A percentile compares a stretch with the other conserved stretches of the same genome.
Conservation (phyloP, 1,140 invertebrate genomes). For the Popillia japonica region DNA sequence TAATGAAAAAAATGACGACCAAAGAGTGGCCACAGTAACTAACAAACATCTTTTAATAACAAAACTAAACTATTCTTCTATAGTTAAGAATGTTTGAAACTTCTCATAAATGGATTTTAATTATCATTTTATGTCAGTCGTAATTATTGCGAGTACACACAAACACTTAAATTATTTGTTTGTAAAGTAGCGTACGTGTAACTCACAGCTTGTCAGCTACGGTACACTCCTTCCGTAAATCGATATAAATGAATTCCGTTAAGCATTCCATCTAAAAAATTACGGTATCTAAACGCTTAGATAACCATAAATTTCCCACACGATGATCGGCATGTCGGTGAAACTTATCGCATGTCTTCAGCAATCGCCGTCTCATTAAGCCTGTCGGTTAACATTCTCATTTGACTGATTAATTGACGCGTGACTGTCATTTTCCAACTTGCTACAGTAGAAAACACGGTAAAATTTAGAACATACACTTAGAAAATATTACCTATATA, state of each 20-base stretch:
- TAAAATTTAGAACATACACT: neutral
- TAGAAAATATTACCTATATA: neutral
- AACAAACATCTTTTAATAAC: too few species aligned
- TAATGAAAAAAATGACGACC: too few species aligned
- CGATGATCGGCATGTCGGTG: constrained; percentile 26
- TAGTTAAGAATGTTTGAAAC: too few species aligned
- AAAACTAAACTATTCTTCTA: too few species aligned
- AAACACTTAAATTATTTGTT: too few species aligned
- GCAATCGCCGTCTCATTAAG: constrained; percentile 18
- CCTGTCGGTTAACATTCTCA: constrained; percentile 11
- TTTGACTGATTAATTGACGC: constrained; percentile 30
- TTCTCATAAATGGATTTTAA: too few species aligned
- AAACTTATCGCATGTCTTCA: constrained; percentile 15
- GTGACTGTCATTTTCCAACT: constrained; percentile 13
- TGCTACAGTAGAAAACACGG: neutral
- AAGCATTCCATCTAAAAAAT: constrained; percentile 10
- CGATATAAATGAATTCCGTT: constrained; percentile 2
- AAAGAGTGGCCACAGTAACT: too few species aligned
- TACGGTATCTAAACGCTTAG: neutral
- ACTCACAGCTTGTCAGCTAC: too few species aligned
- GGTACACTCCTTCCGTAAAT: neutral
- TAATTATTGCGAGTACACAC: too few species aligned
- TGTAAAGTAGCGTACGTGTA: too few species aligned
- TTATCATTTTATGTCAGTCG: too few species aligned
- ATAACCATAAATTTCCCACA: constrained; percentile 21